phyloP scores from a whole-genome alignment of 2,797 vertebrate species.

The Apogon hyalosoma region DNA sequence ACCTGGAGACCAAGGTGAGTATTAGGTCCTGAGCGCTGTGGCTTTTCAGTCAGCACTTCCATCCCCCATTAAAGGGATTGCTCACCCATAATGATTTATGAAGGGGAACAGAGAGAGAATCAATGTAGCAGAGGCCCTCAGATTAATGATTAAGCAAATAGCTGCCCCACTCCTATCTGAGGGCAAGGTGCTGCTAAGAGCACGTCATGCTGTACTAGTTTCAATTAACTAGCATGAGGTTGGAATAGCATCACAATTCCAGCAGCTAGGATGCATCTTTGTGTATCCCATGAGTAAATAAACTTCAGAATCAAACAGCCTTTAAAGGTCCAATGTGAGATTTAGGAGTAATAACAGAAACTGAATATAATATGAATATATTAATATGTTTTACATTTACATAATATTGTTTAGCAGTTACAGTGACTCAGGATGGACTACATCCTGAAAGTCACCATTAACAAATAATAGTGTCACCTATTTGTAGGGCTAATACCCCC shows the following conservation, averaged over 20 bases:
- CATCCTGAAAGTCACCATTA: no score
- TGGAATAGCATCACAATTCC: conserved; percentile 21
- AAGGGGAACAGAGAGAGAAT: conserved; percentile 70
- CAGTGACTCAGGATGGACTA: no score
- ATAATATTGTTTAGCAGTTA: no score
- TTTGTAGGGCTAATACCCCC: no score
- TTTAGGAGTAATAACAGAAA: no score
- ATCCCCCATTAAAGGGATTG: conserved; percentile 67
- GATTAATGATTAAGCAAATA: conserved; percentile 79
- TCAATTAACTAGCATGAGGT: conserved; percentile 45
- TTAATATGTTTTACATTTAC: no score
- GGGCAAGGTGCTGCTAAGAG: conserved; percentile 45
- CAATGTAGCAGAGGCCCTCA: conserved; percentile 68
- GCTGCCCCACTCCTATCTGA: conserved; percentile 51
- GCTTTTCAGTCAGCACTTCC: conserved; percentile 69
- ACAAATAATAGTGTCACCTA: no score
- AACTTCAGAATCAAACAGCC: conserved; percentile 2
- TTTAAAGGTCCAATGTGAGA: conserved; percentile 1
- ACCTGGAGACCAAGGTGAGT: conserved; percentile 54
- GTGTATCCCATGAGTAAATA: conserved; percentile 6
- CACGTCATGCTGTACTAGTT: conserved; percentile 43
- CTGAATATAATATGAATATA: no score
- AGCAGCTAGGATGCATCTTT: conserved; percentile 1
- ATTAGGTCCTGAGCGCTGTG: conserved; percentile 32
- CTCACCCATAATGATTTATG: conserved; percentile 72